Evolutionary conservation across 1,140 invertebrate species (phyloP).

Genomic region (Pogonomyrmex californicus): DNA sequence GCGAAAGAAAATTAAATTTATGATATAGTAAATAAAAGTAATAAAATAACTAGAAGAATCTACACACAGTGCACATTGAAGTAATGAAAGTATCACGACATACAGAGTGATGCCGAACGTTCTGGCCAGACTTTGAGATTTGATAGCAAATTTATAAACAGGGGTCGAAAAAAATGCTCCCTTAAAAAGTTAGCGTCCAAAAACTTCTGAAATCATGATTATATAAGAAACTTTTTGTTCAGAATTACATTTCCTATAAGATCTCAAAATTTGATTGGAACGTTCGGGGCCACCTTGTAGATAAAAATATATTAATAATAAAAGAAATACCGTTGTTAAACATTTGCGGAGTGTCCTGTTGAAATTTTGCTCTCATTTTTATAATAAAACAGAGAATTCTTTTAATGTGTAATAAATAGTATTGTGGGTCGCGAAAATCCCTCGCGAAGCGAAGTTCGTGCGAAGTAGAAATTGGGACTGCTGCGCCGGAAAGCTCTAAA

Average conservation of each 20-base stretch:
- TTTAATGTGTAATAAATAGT: conserved; percentile 23
- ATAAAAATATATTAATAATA: neutral
- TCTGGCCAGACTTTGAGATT: no score
- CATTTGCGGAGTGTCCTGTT: neutral
- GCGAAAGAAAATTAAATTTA: neutral
- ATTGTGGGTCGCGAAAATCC: conserved; percentile 28
- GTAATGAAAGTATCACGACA: neutral
- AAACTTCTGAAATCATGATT: no score
- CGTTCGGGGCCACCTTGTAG: no score
- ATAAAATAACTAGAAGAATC: neutral
- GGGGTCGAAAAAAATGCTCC: no score
- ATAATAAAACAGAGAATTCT: conserved; percentile 11
- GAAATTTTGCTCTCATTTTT: conserved; percentile 3
- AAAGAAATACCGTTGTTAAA: neutral
- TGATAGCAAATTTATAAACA: no score
- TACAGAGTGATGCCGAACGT: neutral
- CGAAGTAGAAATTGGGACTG: conserved; percentile 28
- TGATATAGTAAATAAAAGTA: neutral
- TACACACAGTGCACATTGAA: neutral
- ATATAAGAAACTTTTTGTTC: no score
- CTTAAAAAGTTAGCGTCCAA: no score
- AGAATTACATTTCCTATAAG: no score
- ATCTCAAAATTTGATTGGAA: no score
- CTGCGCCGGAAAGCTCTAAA: conserved; percentile 50
- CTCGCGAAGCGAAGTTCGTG: conserved; percentile 11